These are phyloP conservation scores for Porites australiensis DNA, from an alignment of 64 coral and sea anemone genomes.

Conservation along the genomic window DNA sequence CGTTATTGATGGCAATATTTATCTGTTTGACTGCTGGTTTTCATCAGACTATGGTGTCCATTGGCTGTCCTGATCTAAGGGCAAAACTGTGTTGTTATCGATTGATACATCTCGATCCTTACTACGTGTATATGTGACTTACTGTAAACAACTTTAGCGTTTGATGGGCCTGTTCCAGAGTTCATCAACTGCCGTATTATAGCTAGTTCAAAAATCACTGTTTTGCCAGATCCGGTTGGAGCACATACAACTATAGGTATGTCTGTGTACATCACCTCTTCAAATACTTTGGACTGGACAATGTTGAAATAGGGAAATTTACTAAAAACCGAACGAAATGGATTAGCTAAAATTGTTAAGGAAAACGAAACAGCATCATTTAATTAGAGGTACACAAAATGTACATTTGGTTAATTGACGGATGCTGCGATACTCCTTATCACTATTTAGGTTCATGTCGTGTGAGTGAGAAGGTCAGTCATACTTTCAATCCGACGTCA, in stretches of 20 bases:
- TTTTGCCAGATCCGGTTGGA: constrained; percentile 98
- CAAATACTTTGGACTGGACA: constrained; percentile 97
- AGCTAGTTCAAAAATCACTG: constrained; percentile 96
- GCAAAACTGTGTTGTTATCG: no score
- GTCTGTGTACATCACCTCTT: constrained; percentile 98
- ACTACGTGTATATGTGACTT: constrained; percentile 3
- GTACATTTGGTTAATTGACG: no score
- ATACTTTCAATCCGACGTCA: background rate
- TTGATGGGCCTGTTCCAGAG: constrained; percentile 9
- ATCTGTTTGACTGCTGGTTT: no score
- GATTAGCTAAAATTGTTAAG: constrained; percentile 77
- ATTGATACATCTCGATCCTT: no score
- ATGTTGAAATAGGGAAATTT: constrained; percentile 98
- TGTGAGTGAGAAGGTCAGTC: no score
- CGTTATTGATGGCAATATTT: no score
- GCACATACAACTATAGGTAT: constrained; percentile 94
- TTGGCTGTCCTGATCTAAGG: no score
- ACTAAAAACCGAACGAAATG: constrained; percentile 83
- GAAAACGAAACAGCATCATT: background rate
- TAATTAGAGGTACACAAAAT: no score
- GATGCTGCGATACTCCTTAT: no score
- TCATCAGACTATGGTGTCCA: no score
- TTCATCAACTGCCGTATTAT: constrained; percentile 92
- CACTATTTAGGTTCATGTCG: no score
- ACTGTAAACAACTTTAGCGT: constrained; percentile 93